Conservation (phyloP, 2,888 invertebrate genomes). For the Callimorpha dominula region DNA sequence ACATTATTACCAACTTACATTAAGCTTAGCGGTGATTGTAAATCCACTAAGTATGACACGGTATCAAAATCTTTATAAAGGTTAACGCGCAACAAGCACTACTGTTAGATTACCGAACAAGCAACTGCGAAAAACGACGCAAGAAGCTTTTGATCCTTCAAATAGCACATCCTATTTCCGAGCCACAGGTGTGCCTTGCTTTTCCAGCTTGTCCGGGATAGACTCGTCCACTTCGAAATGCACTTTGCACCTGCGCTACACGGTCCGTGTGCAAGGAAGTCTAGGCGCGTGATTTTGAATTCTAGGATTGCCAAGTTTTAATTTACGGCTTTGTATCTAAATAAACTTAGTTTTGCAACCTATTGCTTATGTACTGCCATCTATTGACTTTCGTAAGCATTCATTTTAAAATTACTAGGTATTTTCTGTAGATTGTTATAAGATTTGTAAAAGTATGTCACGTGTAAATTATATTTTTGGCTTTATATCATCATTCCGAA, state of each 20-base stretch:
- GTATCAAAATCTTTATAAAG: too few relatives aligned
- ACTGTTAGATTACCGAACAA: not conserved
- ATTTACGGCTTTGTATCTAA: not conserved
- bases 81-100: too few relatives aligned
- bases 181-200: conserved; percentile 8
- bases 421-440: too few relatives aligned
- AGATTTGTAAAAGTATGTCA: too few relatives aligned
- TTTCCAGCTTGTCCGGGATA: conserved; percentile 5
- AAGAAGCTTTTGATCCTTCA: not conserved
- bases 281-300: conserved; percentile 7
- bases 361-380: not conserved
- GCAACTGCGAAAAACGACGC: not conserved
- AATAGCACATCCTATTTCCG: not conserved
- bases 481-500: too few relatives aligned
- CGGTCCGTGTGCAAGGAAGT: not conserved
- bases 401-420: too few relatives aligned
- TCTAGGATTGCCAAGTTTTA: not conserved
- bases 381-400: too few relatives aligned
- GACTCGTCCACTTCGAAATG: conserved; percentile 10
- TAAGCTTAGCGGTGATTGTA: too few relatives aligned
- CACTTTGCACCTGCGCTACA: conserved; percentile 19
- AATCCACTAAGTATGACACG: too few relatives aligned
- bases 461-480: too few relatives aligned
- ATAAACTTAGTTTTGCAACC: not conserved
- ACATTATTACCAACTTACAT: too few relatives aligned